These are phyloP conservation scores for Drosophila recens DNA, from an alignment of 2,888 invertebrate species.

Conservation along the genomic window DNA sequence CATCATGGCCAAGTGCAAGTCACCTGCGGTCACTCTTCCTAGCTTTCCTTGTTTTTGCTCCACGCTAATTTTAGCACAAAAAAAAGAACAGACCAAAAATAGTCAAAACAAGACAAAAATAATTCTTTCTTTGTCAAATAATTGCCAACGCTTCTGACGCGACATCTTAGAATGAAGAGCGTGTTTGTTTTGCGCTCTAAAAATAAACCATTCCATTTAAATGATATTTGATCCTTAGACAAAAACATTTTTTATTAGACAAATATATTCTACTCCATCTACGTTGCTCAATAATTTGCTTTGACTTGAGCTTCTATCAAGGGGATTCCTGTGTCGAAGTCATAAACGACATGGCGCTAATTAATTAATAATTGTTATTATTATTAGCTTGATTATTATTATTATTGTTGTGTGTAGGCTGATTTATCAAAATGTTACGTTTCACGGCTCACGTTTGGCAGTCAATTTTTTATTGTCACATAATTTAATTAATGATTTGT, in stretches of 20 bases:
- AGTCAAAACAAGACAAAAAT: constrained; percentile 38
- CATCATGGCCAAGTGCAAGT: constrained; percentile 63
- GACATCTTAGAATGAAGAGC: constrained; percentile 20
- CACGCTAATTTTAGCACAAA: constrained; percentile 62
- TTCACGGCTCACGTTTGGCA: constrained; percentile 29
- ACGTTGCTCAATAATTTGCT: constrained; percentile 48
- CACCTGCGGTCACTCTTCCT: constrained; percentile 24
- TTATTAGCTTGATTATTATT: constrained; percentile 23
- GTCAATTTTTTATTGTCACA: constrained; percentile 66
- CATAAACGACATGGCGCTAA: constrained; percentile 49
- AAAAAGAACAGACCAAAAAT: not conserved
- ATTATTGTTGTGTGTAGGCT: constrained; percentile 25
- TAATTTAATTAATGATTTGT: constrained; percentile 73
- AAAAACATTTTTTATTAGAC: not conserved
- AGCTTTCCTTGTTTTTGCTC: constrained; percentile 28
- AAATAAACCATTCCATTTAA: constrained; percentile 45
- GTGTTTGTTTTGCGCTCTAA: constrained; percentile 34
- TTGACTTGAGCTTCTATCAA: constrained; percentile 13
- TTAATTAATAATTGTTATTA: constrained; percentile 45
- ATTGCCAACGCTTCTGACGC: constrained; percentile 30
- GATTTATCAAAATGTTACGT: constrained; percentile 44
- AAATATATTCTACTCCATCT: constrained; percentile 15
- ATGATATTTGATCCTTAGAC: constrained; percentile 10
- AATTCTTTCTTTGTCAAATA: constrained; percentile 44
- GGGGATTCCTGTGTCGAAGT: constrained; percentile 36